phyloP scores from a whole-genome alignment of 2,888 invertebrate species.

The Nycteola revayana region DNA sequence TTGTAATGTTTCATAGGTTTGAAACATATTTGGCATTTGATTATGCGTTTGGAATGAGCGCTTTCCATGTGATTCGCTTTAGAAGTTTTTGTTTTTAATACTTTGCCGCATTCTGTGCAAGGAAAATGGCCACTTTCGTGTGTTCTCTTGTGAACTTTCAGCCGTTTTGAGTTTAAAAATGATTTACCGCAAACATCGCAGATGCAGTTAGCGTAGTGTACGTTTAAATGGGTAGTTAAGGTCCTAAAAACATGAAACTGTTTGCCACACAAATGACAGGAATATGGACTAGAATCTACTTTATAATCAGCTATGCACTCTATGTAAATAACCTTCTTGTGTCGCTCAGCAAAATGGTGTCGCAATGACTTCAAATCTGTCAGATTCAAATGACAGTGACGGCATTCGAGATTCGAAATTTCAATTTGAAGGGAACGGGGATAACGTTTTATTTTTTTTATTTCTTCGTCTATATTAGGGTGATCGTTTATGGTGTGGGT shows the following conservation, averaged over 20 bases:
- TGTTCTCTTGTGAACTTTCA: constrained; percentile 73
- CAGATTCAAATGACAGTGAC: constrained; percentile 50
- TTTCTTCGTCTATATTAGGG: constrained; percentile 45
- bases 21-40: constrained; percentile 66
- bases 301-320: constrained; percentile 72
- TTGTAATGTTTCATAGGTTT: constrained; percentile 72
- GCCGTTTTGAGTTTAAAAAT: constrained; percentile 69
- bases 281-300: constrained; percentile 55
- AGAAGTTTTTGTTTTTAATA: constrained; percentile 60
- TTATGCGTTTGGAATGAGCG: constrained; percentile 57
- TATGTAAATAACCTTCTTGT: constrained; percentile 57
- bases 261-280: constrained; percentile 57
- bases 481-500: constrained; percentile 48
- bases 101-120: constrained; percentile 57
- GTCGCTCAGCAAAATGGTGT: constrained; percentile 51
- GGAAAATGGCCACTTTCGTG: constrained; percentile 70
- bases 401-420: constrained; percentile 63
- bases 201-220: constrained; percentile 73
- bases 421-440: constrained; percentile 68
- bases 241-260: constrained; percentile 68
- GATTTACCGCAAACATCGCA: constrained; percentile 77
- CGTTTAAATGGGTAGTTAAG: constrained; percentile 70
- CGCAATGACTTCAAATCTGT: constrained; percentile 52
- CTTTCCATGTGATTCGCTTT: constrained; percentile 64
- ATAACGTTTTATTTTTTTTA: constrained; percentile 61